Evolutionary conservation across 2,888 invertebrate species (phyloP), one percentile per base, ranked within the genome.

Genomic region (Tetanocera ferruginea): DNA sequence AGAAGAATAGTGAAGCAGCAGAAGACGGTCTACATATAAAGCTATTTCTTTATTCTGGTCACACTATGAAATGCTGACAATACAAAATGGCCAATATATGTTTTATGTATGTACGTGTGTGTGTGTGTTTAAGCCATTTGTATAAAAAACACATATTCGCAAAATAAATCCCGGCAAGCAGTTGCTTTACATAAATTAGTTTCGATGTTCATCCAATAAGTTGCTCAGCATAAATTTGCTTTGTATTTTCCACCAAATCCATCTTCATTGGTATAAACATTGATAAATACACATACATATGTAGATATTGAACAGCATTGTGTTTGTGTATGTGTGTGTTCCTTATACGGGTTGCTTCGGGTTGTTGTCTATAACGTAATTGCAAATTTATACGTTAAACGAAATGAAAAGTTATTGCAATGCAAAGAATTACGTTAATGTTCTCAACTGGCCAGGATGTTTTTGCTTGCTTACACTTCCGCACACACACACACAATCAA

Each of bases 321-420:
- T 37, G 43, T 43, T 11, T 14, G 55, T 19, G 55, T 55, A 19
- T 55, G 8, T 19, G 43, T 43, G 43, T 43, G 43, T 43, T 11
- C 14, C 43, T 14, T 43, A 43, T 14, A 43, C 11, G 43, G 43
- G 43, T 43, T 43, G 43, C 43, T 43, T 3, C 43, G 43, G 23
- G n/a, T 11, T 37, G 9, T 43, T 49, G 67, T 23, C 67, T 43
- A 64, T 76, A 78, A 76, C 69, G 77, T 78, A 78, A 79, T 79
- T 79, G 79, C 69, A 67, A 64, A 79, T 79, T 79, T 79, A 79
- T 79, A 74, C 74, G 79, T 62, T 79, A 77, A 79, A 77, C 77
- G 75, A 77, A 79, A 77, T 79, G 79, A 79, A 79, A 79, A 79
- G 75, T 79, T 79, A 79, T 79, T 77, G 77, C 77, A 74, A 75